Evolutionary conservation across 1,140 invertebrate genomes (phyloP), one percentile per base, ranked within the genome.

Genomic region (Drosophila ohnishii): DNA sequence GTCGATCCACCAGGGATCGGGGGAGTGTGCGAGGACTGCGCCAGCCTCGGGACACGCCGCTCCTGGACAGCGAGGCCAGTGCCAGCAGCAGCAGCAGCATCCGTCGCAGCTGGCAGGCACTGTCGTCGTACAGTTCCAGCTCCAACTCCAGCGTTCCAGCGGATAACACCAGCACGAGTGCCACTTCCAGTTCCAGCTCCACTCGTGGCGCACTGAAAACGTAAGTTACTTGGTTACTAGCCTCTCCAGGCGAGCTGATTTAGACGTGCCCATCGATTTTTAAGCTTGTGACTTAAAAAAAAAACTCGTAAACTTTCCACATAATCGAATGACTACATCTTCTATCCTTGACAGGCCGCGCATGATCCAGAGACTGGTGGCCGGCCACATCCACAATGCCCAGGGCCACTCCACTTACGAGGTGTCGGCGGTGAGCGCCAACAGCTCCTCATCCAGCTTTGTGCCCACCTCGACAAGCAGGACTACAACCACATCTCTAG

Each of bases 321-420:
- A 19, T 19, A 22, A 22, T 22, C 22, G 22, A 22, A 22, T 22
- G 22, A 22, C 22, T 22, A 22, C 2, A 2, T 22, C 22, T 32
- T 32, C 3, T 16, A 30, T 30, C 11, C 28, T 10, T 7, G 8
- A 84, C 65, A 93, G 93, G 32, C 92, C 93, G 61, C 92, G 93
- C 34, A 94, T 92, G 51, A 92, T 94, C 19, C 93, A 94, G 58
- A 92, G 94, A 44, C 87, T 95, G 62, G 93, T 95, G 44, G 94
- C 94, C 30, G 95, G 94, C 55, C 94, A 95, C 80, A 92, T 95
- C 16, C 90, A 92, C 62, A 90, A 90, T 56, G 58, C 90, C 3
- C 86, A 91, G 60, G 83, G 86, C 4, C 83, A 84, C 50, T 85
- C 88, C 40, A 88, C 80, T 8, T 90, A 82, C 47, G 80, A 88